A percentile compares a stretch with the other conserved stretches of the same genome.
Conservation (phyloP, 1,140 invertebrate species). For the Sitobion miscanthi region DNA sequence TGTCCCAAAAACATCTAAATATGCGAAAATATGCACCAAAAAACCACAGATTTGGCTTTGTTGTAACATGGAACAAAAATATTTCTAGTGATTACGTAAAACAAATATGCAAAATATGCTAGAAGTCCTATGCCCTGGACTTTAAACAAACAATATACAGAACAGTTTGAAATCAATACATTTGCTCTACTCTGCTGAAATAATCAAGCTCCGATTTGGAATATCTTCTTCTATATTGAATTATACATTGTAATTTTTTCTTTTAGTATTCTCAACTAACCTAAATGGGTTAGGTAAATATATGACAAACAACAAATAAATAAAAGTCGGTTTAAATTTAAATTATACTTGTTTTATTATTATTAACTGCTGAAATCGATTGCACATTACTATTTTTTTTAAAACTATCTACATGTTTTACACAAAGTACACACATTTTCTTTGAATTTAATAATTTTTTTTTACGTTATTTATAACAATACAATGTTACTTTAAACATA, state of each 20-base stretch:
- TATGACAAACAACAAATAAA: neutral
- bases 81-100: too few relatives aligned
- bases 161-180: too few relatives aligned
- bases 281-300: neutral
- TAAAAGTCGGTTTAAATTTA: neutral
- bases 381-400: constrained; percentile 22
- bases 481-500: constrained; percentile 21
- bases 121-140: too few relatives aligned
- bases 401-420: constrained; percentile 36
- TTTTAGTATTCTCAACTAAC: neutral
- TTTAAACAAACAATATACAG: too few relatives aligned
- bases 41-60: too few relatives aligned
- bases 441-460: neutral
- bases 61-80: too few relatives aligned
- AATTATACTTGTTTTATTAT: constrained; percentile 14
- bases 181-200: neutral
- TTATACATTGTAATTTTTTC: neutral
- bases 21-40: too few relatives aligned
- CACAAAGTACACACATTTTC: constrained; percentile 43
- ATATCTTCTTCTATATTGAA: neutral
- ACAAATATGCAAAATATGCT: too few relatives aligned
- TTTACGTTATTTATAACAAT: constrained; percentile 6
- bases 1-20: too few relatives aligned
- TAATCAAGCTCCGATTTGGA: neutral
- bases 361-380: constrained; percentile 41